Conservation (phyloP, 2,113 vertebrate genomes). For the Pithys albifrons region DNA sequence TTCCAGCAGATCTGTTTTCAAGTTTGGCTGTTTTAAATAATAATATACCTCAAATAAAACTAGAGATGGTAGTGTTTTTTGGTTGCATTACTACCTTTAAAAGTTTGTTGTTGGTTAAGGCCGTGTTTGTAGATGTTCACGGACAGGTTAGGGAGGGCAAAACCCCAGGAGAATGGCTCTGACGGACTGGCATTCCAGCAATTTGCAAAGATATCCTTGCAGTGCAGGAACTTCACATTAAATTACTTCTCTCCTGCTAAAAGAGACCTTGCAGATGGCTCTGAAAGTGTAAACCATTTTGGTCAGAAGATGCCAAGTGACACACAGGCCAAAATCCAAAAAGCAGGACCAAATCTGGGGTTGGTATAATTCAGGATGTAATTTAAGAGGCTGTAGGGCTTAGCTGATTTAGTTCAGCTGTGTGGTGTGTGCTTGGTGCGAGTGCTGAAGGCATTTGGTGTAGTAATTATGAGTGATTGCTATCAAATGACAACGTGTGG, state of each 20-base stretch:
- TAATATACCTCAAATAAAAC: not conserved
- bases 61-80: not conserved
- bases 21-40: not conserved
- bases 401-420: not conserved
- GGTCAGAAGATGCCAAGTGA: not conserved
- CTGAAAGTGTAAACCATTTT: not conserved
- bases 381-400: not conserved
- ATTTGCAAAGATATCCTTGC: not conserved
- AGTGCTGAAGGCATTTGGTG: not conserved
- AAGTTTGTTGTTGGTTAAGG: not conserved
- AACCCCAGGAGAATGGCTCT: not conserved
- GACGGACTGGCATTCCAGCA: not conserved
- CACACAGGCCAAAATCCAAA: not conserved
- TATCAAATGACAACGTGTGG: not conserved
- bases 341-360: not conserved
- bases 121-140: not conserved
- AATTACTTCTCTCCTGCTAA: not conserved
- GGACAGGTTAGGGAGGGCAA: not conserved
- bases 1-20: not conserved
- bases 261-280: not conserved
- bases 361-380: not conserved
- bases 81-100: not conserved
- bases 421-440: not conserved
- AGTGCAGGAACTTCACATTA: not conserved
- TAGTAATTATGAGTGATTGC: not conserved